These are phyloP conservation scores for Caenorhabditis macrosperma DNA, from an alignment of 2,888 invertebrate genomes.

Conservation along the genomic window DNA sequence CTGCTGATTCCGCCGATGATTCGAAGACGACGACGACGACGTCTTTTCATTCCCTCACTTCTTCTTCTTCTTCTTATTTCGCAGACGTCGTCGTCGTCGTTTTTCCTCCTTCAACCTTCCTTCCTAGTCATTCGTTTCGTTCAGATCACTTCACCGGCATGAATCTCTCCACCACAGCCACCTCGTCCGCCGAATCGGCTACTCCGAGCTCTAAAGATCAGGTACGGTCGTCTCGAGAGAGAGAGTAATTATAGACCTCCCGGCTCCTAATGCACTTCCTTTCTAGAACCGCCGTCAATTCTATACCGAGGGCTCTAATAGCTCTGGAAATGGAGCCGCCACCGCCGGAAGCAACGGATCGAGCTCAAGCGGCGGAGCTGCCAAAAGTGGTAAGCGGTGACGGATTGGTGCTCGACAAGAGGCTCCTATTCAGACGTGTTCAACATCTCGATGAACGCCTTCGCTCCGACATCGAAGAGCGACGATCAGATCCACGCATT, in stretches of 20 bases:
- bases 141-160: constrained; percentile 59
- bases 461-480: constrained; percentile 38
- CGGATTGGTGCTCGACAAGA: not conserved
- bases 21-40: constrained; percentile 8
- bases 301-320: constrained; percentile 44
- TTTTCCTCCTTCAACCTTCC: constrained; percentile 1
- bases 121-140: not conserved
- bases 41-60: constrained; percentile 23
- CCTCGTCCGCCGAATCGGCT: constrained; percentile 38
- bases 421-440: constrained; percentile 39
- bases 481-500: constrained; percentile 62
- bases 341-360: constrained; percentile 46
- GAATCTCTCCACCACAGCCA: constrained; percentile 55
- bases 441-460: constrained; percentile 61
- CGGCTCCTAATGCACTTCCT: constrained; percentile 22
- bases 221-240: too few relatives aligned
- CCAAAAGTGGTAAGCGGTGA: constrained; percentile 34
- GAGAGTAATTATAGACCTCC: constrained; percentile 5
- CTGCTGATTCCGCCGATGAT: constrained; percentile 60
- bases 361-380: constrained; percentile 21
- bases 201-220: constrained; percentile 45
- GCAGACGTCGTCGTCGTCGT: not conserved
- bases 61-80: constrained; percentile 6
- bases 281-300: constrained; percentile 58
- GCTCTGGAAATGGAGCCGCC: constrained; percentile 43